phyloP scores from a whole-genome alignment of 2,888 invertebrate genomes.

The Drosophila macrothrix region DNA sequence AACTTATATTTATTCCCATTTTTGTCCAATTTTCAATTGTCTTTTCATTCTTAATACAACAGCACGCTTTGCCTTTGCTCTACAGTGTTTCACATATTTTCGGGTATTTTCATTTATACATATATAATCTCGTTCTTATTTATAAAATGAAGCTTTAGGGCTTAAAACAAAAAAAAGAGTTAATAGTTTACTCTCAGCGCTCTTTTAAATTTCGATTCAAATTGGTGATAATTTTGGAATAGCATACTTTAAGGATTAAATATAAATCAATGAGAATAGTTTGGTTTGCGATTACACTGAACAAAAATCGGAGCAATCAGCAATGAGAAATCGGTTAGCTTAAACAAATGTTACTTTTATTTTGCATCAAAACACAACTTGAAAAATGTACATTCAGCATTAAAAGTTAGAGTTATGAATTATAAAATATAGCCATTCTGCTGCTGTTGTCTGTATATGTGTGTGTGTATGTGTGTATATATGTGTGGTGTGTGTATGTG shows the following conservation, averaged over 20 bases:
- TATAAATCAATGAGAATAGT: not conserved
- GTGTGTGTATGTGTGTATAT: constrained; percentile 13
- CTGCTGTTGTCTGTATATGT: constrained; percentile 21
- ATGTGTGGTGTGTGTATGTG: constrained; percentile 1
- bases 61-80: too few relatives aligned
- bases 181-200: not conserved
- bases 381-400: constrained; percentile 56
- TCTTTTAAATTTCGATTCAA: not conserved
- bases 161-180: too few relatives aligned
- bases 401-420: constrained; percentile 47
- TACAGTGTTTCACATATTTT: not conserved
- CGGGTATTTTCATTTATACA: not conserved
- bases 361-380: constrained; percentile 72
- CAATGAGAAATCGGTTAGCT: not conserved
- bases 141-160: not conserved
- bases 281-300: not conserved
- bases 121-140: not conserved
- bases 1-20: not conserved
- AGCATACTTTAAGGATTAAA: not conserved
- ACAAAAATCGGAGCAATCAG: not conserved
- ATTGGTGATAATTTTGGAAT: not conserved
- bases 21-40: not conserved
- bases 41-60: too few relatives aligned
- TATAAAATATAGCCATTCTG: constrained; percentile 48
- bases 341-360: constrained; percentile 68